Base-by-base conservation (phyloP, 2,113 vertebrate genomes). In the Hippocampus abdominalis region DNA sequence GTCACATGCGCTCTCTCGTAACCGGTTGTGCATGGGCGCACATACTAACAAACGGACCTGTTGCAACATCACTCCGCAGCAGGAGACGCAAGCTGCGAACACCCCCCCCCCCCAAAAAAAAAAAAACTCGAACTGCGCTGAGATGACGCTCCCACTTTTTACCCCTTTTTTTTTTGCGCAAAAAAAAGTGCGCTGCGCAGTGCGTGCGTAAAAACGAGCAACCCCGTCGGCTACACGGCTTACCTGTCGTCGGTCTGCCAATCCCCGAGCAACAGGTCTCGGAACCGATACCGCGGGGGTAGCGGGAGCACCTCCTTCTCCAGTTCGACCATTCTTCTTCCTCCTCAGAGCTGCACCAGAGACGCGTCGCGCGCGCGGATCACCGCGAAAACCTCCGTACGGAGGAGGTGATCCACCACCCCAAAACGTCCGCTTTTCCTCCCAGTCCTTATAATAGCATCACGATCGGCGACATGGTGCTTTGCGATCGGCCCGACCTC, bases 211-310 rank as follows among this genome's bases (percentile, higher is more conserved):
- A 87, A 76, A 69, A 77, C 65, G 11, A 32, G 69, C 59, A 44
- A 18, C 59, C 70, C 51, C 51, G 51, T 54, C 51, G n/a, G 51
- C 51, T 8, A 16, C 27, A 18, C 27, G 82, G 32, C 87, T 82
- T 92, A 94, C 93, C 93, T 93, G 85, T 94, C 93, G 74, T 94
- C 93, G 49, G 87, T 73, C 83, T 94, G 93, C 93, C 93, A 94
- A 87, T 94, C 93, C 44, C 93, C 93, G 79, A 94, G 93, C 89
- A 94, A 92, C 91, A 94, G 89, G 92, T 94, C 93, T 80, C 93
- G 90, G 91, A 94, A 94, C 78, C 93, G 91, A 86, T 94, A 94
- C 83, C 93, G 91, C 65, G 93, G 93, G 40, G 93, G 93, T 75
- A 94, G 78, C 56, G 93, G 93, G 79, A 93, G 90, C 60, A 94